Evolutionary conservation across 64 coral and sea anemone genomes (phyloP), one percentile per base, ranked within the genome.

Genomic region (Platygyra sinensis): DNA sequence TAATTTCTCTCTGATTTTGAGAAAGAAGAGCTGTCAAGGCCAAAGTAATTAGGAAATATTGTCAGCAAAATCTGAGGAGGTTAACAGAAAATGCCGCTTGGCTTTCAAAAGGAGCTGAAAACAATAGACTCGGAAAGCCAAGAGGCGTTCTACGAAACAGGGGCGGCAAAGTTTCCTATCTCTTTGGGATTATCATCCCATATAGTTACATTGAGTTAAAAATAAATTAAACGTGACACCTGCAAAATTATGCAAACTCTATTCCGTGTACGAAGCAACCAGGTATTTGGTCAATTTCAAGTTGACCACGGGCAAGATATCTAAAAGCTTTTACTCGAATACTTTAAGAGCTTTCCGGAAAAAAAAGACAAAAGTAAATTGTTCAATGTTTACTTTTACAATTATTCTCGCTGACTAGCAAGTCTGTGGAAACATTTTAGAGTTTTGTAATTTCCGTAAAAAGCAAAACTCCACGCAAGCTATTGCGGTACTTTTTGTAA

Each of bases 351-450:
- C 24, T 72, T 85, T 67, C 81, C 63, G 62, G 81, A 49, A 51
- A 14, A 49, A 51, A 14, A 71, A 85, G n/a, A 85, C 38, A 85
- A 72, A 71, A 71, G 16, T 11, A 49, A 71, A 10, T 36, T n/a
- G 36, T 11, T 20, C 13, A 71, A 27, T 85, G 81, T 85, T 85
- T 71, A 29, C 46, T 15, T 12, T 85, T 72, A 8, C 38, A 85
- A 81, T 81, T 8, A 38, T 81, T 18, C 62, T 81, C 79, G 16
- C 62, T 81, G 19, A 30, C 59, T 81, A 22, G 64, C 5, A 81
- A 15, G 16, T 9, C 25, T 5, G 28, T 61, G 52, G 30, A 31
- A 28, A 72, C 62, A 52, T 52, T 50, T 71, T 16, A 20, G 22
- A 4, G 32, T 72, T 36, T 13, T 10, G 38, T 72, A 31, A 85